These are phyloP conservation scores for Urophycis tenuis DNA, from an alignment of 2,797 vertebrate genomes.

Conservation along the genomic window DNA sequence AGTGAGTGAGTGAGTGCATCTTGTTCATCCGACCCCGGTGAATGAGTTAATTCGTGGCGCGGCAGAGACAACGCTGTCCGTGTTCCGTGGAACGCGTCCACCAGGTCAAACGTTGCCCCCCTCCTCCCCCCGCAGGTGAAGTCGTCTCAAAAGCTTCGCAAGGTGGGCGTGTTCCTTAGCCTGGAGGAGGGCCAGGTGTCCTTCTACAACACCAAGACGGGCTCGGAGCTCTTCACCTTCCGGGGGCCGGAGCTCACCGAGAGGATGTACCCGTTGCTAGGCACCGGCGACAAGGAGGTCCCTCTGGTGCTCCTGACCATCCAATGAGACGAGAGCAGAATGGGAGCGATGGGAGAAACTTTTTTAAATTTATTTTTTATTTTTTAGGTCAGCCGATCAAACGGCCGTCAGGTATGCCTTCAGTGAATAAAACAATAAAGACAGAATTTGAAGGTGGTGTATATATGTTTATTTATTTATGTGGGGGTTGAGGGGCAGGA, in stretches of 20 bases:
- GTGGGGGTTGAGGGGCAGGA: neutral
- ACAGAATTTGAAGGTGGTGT: neutral
- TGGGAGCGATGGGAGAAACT: neutral
- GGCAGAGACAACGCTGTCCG: neutral
- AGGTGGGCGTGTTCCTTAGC: slow-evolving; percentile 68
- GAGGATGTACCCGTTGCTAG: slow-evolving; percentile 66
- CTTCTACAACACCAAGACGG: slow-evolving; percentile 66
- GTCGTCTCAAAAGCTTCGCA: slow-evolving; percentile 43
- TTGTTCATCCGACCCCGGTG: neutral
- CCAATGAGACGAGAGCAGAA: slow-evolving; percentile 26
- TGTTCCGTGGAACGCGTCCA: neutral
- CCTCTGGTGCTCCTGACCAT: slow-evolving; percentile 60
- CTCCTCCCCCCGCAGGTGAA: slow-evolving; percentile 69
- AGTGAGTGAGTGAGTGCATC: neutral
- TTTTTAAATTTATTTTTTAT: neutral
- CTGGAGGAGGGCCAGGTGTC: slow-evolving; percentile 66
- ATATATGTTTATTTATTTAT: neutral
- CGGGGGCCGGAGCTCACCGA: slow-evolving; percentile 36
- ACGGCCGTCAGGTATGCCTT: neutral
- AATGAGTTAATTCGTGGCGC: neutral
- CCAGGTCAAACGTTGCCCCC: accelerated
- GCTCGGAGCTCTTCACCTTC: slow-evolving; percentile 65
- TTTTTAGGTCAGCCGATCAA: neutral
- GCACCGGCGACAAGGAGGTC: slow-evolving; percentile 69
- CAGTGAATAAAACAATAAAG: neutral